These are phyloP conservation scores for Tenthredo scrophulariae DNA, from an alignment of 2,888 invertebrate species.

Conservation along the genomic window DNA sequence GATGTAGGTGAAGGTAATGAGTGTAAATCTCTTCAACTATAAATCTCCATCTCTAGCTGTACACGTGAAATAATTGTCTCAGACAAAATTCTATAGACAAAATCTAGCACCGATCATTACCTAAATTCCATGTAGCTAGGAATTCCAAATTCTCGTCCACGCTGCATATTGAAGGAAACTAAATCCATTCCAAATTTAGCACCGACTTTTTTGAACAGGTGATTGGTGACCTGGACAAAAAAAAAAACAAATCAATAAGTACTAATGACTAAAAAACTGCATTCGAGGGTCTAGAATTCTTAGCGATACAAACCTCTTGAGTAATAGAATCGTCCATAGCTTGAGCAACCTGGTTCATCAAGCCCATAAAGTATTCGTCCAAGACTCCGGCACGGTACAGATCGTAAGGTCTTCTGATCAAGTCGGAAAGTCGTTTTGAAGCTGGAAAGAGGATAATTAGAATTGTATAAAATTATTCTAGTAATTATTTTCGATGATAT, in stretches of 20 bases:
- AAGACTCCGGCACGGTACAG: constrained; percentile 93
- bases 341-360: constrained; percentile 96
- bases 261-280: not conserved
- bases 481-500: not conserved
- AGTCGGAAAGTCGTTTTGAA: constrained; percentile 92
- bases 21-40: constrained; percentile 9
- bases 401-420: constrained; percentile 94
- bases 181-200: constrained; percentile 93
- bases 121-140: constrained; percentile 96
- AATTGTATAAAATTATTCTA: not conserved
- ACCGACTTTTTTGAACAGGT: constrained; percentile 91
- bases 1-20: not conserved
- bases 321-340: constrained; percentile 97
- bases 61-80: not conserved
- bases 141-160: constrained; percentile 94
- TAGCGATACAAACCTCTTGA: constrained; percentile 77
- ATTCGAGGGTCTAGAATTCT: not conserved
- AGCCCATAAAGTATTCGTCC: constrained; percentile 95
- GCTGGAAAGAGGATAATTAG: constrained; percentile 80
- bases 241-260: constrained; percentile 65
- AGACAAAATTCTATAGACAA: not conserved
- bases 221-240: constrained; percentile 89
- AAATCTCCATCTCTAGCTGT: constrained; percentile 26
- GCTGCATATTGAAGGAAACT: constrained; percentile 95
- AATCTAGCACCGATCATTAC: constrained; percentile 65